Percentiles rank a stretch among this genome's conserved stretches.
These are phyloP conservation scores for Nebria salina DNA, from an alignment of 2,888 invertebrate genomes.

Conservation along the genomic window DNA sequence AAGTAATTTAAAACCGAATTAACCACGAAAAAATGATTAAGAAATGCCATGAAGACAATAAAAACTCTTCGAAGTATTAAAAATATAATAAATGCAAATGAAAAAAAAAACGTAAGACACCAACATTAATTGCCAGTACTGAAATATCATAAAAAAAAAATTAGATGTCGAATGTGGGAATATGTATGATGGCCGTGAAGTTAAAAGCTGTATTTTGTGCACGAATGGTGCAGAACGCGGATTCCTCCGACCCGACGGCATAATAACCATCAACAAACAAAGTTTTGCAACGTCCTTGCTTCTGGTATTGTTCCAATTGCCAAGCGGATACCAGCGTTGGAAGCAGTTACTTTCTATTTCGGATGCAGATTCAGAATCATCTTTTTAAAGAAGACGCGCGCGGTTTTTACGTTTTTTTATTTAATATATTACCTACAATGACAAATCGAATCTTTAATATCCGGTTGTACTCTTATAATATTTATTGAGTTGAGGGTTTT, in stretches of 20 bases:
- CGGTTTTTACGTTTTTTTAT: not conserved
- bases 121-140: not conserved
- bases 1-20: no score
- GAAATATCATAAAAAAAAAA: not conserved
- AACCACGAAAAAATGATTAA: no score
- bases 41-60: no score
- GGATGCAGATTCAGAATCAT: conserved; percentile 21
- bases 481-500: no score
- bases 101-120: not conserved
- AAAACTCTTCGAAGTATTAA: not conserved
- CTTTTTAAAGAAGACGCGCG: not conserved
- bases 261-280: conserved; percentile 2
- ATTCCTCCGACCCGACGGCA: not conserved
- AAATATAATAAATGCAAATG: not conserved
- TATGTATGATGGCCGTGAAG: not conserved
- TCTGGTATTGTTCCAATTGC: conserved; percentile 44
- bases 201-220: not conserved
- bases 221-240: conserved; percentile 9
- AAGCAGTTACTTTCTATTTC: conserved; percentile 36
- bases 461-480: no score
- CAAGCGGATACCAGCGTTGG: conserved; percentile 19
- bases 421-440: not conserved
- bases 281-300: conserved; percentile 44
- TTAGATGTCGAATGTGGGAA: not conserved
- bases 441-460: not conserved